Percentiles rank a stretch among this genome's conserved stretches.
Evolutionary conservation across 2,797 vertebrate genomes (phyloP).

Genomic region (Apodemus agrarius): DNA sequence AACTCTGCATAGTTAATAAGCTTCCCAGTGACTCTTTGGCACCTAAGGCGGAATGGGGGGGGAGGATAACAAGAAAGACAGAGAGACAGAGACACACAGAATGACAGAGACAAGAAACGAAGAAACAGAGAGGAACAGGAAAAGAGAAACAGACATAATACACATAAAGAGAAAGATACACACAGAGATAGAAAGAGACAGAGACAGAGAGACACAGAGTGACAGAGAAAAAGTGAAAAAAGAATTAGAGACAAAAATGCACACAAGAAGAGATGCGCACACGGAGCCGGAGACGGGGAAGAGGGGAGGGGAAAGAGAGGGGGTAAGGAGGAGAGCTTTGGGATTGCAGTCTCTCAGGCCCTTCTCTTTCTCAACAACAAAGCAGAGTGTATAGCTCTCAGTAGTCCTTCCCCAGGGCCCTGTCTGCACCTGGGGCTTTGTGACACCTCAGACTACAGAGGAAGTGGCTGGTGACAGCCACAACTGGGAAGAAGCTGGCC

Average conservation of each 20-base stretch:
- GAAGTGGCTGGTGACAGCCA: not conserved
- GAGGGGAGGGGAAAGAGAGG: not conserved
- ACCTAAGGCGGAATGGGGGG: not conserved
- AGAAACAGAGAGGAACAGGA: not conserved
- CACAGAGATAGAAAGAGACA: not conserved
- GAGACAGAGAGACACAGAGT: not conserved
- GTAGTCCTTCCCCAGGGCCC: not conserved
- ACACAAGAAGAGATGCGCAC: not conserved
- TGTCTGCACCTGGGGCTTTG: not conserved
- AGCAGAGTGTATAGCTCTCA: not conserved
- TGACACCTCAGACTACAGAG: not conserved
- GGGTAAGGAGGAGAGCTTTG: not conserved
- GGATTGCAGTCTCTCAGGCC: not conserved
- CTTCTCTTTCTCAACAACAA: slow-evolving; percentile 3
- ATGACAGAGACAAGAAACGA: not conserved
- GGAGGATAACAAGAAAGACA: not conserved
- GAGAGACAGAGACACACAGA: not conserved
- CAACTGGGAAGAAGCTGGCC: not conserved
- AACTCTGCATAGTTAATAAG: not conserved
- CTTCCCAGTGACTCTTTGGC: not conserved
- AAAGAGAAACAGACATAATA: not conserved
- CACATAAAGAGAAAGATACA: not conserved
- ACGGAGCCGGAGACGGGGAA: not conserved
- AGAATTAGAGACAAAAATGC: not conserved
- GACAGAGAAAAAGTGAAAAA: not conserved